Base-by-base conservation (phyloP, 2,888 invertebrate species). In the Bruchidius siliquastri region DNA sequence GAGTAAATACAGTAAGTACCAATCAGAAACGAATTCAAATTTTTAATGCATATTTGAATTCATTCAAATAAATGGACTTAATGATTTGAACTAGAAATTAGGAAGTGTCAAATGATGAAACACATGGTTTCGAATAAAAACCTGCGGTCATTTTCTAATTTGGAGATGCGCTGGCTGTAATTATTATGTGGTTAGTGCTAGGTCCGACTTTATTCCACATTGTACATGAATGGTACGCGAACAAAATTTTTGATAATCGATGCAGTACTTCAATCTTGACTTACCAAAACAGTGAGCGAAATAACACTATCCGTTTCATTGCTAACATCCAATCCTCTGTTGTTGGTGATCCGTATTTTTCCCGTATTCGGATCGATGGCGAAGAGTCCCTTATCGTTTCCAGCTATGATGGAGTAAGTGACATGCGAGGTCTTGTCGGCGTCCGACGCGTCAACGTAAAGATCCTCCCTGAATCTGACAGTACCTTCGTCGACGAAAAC, bases 401-500 rank as follows among this genome's bases (percentile, higher is more conserved):
- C 92, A 1, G 90, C 90, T 21, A 91, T 87, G 76, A 95, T 91
- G 0, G 91, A 90, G 87, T 96, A 97, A 2, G 90, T 91, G 68
- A 97, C 90, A 77, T 92, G 93, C 0, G 96, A 95, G 0, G 93
- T 91, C 70, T 92, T 92, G 84, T 97, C 96, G 0, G 91, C 89
- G 86, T 97, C 96, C 3, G 91, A 89, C 0, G 96, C 96, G 86
- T 92, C 91, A 0, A 93, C 91, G 87, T 90, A 80, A 18, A 84
- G 83, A 71, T 94, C 93, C 0, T 96, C 96, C 80, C 95, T 94
- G 80, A 97, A 96, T 77, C 92, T 92, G 1, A 91, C 89, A 0
- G 96, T 92, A 0, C 96, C 96, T 84, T 98, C 97, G 81, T 96
- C 95, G 18, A 97, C 92, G 10, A 93, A 92, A 0, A 94, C 93